Conservation (phyloP, 2,888 invertebrate species). For the Drymonia ruficornis region DNA sequence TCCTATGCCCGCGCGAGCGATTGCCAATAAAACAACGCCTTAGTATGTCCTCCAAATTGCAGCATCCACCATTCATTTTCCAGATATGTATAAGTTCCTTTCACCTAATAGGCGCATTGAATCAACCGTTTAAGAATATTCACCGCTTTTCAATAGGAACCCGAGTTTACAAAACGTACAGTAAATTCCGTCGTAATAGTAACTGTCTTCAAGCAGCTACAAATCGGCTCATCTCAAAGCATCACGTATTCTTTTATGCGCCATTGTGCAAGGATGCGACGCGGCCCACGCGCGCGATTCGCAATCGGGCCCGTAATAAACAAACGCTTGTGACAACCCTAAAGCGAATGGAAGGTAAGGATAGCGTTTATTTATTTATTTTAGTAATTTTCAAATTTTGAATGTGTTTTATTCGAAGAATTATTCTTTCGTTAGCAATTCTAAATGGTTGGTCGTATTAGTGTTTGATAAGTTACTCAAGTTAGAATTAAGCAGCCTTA, state of each 20-base stretch:
- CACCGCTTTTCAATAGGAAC: background rate
- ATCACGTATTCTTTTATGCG: conserved; percentile 53
- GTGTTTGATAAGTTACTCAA: too few species aligned
- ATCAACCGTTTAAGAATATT: too few species aligned
- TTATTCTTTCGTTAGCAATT: too few species aligned
- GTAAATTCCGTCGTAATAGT: conserved; percentile 13
- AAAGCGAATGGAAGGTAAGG: background rate
- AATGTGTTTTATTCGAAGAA: background rate
- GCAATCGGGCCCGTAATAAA: conserved; percentile 23
- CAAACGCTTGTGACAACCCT: conserved; percentile 6
- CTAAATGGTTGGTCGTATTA: too few species aligned
- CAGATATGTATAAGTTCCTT: too few species aligned
- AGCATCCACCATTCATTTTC: too few species aligned
- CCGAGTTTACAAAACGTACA: background rate
- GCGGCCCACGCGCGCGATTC: conserved; percentile 44
- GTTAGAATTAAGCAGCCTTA: too few species aligned
- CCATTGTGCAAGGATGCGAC: conserved; percentile 57
- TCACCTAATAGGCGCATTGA: too few species aligned
- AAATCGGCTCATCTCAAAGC: conserved; percentile 61
- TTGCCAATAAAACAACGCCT: too few species aligned
- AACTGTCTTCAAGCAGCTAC: conserved; percentile 29
- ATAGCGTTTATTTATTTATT: conserved; percentile 1
- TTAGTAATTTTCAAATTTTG: background rate
- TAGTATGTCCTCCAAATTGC: too few species aligned
- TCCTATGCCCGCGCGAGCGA: too few species aligned